A percentile compares a stretch with the other conserved stretches of the same genome.
These are phyloP conservation scores for Diphyllodes magnificus DNA, from an alignment of 2,113 vertebrate species.

Conservation along the genomic window DNA sequence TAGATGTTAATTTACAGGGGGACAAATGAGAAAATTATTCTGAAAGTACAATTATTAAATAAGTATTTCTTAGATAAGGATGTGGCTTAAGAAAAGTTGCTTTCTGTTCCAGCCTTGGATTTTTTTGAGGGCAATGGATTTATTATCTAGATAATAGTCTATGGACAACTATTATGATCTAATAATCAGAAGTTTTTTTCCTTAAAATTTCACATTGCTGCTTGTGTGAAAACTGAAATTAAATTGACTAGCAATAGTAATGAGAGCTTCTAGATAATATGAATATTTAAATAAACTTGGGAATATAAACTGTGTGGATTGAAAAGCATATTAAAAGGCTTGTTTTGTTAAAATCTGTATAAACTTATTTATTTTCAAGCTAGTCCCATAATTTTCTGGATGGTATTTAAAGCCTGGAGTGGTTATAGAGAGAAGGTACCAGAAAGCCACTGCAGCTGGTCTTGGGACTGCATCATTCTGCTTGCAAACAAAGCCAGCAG, in stretches of 20 bases:
- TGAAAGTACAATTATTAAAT: neutral
- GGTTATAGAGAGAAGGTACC: neutral
- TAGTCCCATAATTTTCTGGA: neutral
- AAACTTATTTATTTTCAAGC: neutral
- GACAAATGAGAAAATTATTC: neutral
- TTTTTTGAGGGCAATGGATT: neutral
- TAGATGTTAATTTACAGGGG: neutral
- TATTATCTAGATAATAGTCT: neutral
- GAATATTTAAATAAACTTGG: neutral
- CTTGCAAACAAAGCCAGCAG: neutral
- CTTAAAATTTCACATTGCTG: neutral
- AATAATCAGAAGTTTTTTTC: neutral
- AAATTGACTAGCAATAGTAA: neutral
- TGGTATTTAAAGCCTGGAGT: neutral
- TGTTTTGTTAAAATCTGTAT: neutral
- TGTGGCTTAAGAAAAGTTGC: neutral
- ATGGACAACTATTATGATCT: neutral
- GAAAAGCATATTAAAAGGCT: neutral
- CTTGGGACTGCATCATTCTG: neutral
- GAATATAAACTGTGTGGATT: neutral
- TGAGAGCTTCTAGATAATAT: neutral
- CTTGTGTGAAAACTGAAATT: neutral
- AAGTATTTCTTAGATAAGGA: neutral
- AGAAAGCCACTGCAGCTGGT: neutral
- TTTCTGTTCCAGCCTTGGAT: neutral